phyloP scores from a whole-genome alignment of 2,888 invertebrate species.

The Eubasilissa splendida region DNA sequence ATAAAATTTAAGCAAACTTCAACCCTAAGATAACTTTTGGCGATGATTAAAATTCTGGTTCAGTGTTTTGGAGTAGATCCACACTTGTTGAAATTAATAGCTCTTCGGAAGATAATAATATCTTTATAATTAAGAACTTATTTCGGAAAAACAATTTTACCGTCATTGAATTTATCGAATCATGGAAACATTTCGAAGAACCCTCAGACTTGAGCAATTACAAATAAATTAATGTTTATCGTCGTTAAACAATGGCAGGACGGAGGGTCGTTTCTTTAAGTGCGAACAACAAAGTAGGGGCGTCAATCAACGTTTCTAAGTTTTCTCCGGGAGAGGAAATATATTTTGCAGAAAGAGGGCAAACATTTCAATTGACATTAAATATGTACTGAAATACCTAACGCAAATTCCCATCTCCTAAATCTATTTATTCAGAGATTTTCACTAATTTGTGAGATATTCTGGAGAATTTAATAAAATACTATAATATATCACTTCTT shows the following conservation, averaged over 20 bases:
- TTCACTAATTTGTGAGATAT: not conserved
- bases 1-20: too few species aligned
- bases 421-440: slow-evolving; percentile 7
- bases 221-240: slow-evolving; percentile 36
- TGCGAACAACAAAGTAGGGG: slow-evolving; percentile 34
- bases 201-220: slow-evolving; percentile 33
- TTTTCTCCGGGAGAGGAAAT: slow-evolving; percentile 10
- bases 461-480: not conserved
- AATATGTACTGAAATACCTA: slow-evolving; percentile 1
- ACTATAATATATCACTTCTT: not conserved
- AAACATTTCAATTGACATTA: slow-evolving; percentile 26
- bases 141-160: slow-evolving; percentile 1
- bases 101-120: not conserved
- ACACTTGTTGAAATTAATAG: too few species aligned
- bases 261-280: slow-evolving; percentile 25
- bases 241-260: slow-evolving; percentile 31
- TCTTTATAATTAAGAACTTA: too few species aligned
- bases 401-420: not conserved
- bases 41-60: not conserved
- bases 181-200: slow-evolving; percentile 19
- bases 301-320: slow-evolving; percentile 30
- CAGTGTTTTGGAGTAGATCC: too few species aligned
- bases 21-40: too few species aligned
- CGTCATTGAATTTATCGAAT: slow-evolving; percentile 32
- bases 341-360: slow-evolving; percentile 10